Evolutionary conservation across 2,113 vertebrate species (phyloP).

Genomic region (Pelodiscus sinensis): DNA sequence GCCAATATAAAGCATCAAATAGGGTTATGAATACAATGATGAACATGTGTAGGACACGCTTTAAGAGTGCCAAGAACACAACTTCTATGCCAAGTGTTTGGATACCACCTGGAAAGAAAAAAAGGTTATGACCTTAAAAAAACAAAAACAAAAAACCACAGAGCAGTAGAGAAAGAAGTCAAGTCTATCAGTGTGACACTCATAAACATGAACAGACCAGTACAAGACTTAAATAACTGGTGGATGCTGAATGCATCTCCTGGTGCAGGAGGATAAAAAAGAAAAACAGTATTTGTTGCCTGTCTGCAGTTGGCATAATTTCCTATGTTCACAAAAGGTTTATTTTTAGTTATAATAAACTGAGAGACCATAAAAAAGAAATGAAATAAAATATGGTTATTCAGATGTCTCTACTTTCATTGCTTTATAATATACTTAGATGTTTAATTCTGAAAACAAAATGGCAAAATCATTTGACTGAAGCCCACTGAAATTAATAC

Average conservation of each 20-base stretch:
- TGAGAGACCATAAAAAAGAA: conserved; percentile 16
- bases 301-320: conserved; percentile 39
- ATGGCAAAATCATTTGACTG: neutral
- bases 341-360: conserved; percentile 23
- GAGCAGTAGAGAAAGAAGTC: too few species aligned
- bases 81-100: neutral
- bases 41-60: neutral
- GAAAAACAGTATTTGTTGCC: neutral
- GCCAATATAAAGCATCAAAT: neutral
- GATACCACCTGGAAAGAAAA: neutral
- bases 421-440: conserved; percentile 43
- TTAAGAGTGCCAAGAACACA: neutral
- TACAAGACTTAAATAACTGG: neutral
- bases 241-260: neutral
- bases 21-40: neutral
- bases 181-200: neutral
- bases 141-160: too few species aligned
- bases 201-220: neutral
- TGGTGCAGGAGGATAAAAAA: neutral
- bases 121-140: too few species aligned
- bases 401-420: conserved; percentile 37
- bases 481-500: conserved; percentile 21
- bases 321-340: neutral
- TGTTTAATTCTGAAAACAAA: conserved; percentile 54
- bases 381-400: conserved; percentile 41